Evolutionary conservation across 2,113 vertebrate genomes (phyloP), one percentile per base, ranked within the genome.

Genomic region (Aspidoscelis tigris): DNA sequence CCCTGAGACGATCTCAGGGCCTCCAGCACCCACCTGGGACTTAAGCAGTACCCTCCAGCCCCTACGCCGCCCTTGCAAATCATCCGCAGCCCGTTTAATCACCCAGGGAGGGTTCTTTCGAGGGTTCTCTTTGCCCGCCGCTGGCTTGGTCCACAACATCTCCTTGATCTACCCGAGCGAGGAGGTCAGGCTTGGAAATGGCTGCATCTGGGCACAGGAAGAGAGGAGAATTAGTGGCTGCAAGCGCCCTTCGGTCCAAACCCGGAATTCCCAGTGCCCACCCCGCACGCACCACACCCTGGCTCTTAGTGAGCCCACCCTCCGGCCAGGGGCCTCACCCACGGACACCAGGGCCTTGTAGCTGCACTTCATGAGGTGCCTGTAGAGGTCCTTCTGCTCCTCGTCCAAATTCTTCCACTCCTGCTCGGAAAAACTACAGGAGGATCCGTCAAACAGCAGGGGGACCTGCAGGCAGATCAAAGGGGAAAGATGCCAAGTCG

Each of bases 311-410:
- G 33, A 4, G 16, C 53, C 14, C 14, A 71, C 14, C 16, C 3
- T 2, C 4, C 41, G 22, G n/a, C 18, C 20, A 7, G 76, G 55
- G n/a, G 16, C 33, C 69, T 84, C 66, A 84, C 83, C 83, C 93
- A 96, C 94, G 4, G 96, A 96, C 58, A 96, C 91, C 90, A 96
- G 94, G 0, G 96, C 95, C 87, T 96, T 95, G 1, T 96, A 96
- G 94, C 96, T 96, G 90, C 95, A 94, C 8, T 95, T 90, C 95
- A 96, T 96, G 88, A 96, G 95, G 1, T 96, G 95, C 86, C 95
- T 93, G 90, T 96, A 96, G 5, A 96, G 96, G 76, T 96, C 95
- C 89, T 96, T 96, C 92, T 96, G 96, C 95, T 95, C 96, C 76
- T 96, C 95, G 0, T 94, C 95, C 80, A 96, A 84, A 88, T 94